Conservation (phyloP, 2,113 vertebrate genomes). For the Corynorhinus townsendii region DNA sequence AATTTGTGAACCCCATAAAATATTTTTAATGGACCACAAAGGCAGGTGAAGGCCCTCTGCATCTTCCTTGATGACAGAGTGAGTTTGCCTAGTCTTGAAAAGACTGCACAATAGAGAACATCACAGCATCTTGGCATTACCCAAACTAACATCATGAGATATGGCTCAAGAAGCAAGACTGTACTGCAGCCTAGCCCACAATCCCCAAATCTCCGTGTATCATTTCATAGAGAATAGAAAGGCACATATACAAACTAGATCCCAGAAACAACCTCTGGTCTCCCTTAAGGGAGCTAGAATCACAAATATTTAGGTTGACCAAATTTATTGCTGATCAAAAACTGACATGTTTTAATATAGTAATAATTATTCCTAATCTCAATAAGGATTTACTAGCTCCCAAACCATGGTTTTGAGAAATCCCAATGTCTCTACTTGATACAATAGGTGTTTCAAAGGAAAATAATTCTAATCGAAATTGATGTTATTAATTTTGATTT, state of each 20-base stretch:
- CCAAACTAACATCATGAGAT: neutral
- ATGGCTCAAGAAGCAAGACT: neutral
- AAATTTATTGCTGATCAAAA: neutral
- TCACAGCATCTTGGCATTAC: neutral
- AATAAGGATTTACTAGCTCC: neutral
- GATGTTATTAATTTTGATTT: neutral
- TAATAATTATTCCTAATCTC: neutral
- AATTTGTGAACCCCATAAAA: neutral
- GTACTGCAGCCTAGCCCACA: neutral
- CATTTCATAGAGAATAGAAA: neutral
- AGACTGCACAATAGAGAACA: neutral
- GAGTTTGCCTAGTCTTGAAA: neutral
- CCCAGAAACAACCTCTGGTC: neutral
- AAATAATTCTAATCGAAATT: neutral
- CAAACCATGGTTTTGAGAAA: constrained; percentile 7
- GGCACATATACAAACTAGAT: neutral
- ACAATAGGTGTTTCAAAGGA: neutral
- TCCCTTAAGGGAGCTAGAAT: neutral
- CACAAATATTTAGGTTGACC: neutral
- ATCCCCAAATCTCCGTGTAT: neutral
- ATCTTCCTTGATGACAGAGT: neutral
- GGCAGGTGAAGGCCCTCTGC: neutral
- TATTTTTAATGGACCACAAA: neutral
- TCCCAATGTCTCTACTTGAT: neutral
- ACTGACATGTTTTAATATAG: neutral